These are phyloP conservation scores for Meda fulgida DNA, from an alignment of 2,797 vertebrate species.

Conservation along the genomic window DNA sequence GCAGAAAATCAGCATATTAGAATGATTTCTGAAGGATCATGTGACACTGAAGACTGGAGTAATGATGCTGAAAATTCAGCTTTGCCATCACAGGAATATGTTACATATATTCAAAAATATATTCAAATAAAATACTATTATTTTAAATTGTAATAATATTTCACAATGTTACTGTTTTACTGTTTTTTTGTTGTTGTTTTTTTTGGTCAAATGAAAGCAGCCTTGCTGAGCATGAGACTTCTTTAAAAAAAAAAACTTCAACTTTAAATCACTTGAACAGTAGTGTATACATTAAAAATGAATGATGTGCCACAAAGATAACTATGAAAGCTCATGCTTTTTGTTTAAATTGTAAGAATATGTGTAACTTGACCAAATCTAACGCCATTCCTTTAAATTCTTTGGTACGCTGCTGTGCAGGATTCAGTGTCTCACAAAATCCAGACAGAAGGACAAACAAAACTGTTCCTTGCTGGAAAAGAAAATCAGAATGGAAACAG, in stretches of 20 bases:
- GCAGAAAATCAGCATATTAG: neutral
- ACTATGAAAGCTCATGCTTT: neutral
- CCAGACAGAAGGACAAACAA: slow-evolving; percentile 85
- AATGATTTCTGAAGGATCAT: neutral
- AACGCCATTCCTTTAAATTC: neutral
- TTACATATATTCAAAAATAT: neutral
- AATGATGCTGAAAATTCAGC: neutral
- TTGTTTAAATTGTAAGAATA: neutral
- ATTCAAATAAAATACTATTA: neutral
- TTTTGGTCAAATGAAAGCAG: neutral
- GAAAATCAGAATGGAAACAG: slow-evolving; percentile 78
- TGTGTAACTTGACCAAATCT: slow-evolving; percentile 1
- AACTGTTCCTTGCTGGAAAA: slow-evolving; percentile 79
- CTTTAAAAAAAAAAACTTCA: neutral
- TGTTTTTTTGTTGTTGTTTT: neutral
- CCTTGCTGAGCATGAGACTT: neutral
- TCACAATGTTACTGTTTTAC: neutral
- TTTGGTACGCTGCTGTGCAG: slow-evolving; percentile 60
- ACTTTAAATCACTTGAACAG: neutral
- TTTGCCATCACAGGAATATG: neutral
- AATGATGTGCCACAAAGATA: neutral
- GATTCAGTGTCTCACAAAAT: slow-evolving; percentile 81
- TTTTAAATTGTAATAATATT: neutral
- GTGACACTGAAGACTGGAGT: neutral
- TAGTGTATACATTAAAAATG: neutral